Conservation (phyloP, 2,113 vertebrate species). For the Malurus melanocephalus region DNA sequence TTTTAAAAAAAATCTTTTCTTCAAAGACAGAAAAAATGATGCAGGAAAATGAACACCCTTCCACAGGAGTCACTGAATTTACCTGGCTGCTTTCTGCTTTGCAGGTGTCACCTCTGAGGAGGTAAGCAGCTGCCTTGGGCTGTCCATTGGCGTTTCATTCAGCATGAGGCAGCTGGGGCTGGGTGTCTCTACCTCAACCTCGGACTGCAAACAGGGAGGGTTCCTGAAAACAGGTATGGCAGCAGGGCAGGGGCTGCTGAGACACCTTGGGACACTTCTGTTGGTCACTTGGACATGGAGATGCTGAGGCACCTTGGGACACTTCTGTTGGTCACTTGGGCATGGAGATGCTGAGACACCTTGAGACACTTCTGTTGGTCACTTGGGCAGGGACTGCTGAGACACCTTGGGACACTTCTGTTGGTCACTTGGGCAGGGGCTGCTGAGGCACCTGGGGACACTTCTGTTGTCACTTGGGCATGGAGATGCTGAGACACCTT, state of each 20-base stretch:
- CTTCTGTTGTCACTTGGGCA: too few relatives aligned
- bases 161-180: rapidly evolving
- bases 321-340: too few relatives aligned
- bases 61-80: background rate
- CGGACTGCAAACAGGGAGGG: background rate
- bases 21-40: background rate
- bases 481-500: too few relatives aligned
- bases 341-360: too few relatives aligned
- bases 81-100: background rate
- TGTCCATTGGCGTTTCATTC: constrained; percentile 8
- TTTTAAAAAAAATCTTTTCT: background rate
- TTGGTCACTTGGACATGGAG: too few relatives aligned
- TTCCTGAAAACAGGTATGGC: background rate
- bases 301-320: too few relatives aligned
- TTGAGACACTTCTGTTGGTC: too few relatives aligned
- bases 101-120: constrained; percentile 48
- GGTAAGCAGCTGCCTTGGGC: constrained; percentile 67
- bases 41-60: background rate
- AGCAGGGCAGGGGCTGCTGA: background rate
- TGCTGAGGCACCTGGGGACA: too few relatives aligned
- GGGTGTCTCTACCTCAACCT: background rate
- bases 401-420: too few relatives aligned
- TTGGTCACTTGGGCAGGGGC: too few relatives aligned
- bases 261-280: too few relatives aligned
- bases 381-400: too few relatives aligned